Evolutionary conservation across 2,888 invertebrate species (phyloP).

Genomic region (Conomelus anceps): DNA sequence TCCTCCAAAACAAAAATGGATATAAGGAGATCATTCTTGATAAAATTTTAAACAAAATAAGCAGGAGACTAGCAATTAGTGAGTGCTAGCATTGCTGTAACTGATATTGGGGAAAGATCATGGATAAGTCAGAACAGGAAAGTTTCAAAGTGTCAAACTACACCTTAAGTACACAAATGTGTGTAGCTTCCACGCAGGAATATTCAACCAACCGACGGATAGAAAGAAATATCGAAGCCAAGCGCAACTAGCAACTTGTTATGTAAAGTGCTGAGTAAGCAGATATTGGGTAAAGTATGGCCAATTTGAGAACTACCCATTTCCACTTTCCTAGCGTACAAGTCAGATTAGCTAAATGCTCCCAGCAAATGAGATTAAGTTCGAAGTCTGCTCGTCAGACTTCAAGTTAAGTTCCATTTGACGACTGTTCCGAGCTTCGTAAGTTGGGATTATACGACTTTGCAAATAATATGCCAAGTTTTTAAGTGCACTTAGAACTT

Average conservation of each 20-base stretch:
- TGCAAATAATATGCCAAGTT: not conserved
- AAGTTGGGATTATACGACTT: not conserved
- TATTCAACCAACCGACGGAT: too few species aligned
- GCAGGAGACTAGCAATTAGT: too few species aligned
- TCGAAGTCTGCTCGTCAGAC: not conserved
- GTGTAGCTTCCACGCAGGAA: too few species aligned
- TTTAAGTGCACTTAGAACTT: not conserved
- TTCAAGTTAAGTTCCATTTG: not conserved
- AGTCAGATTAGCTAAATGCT: not conserved
- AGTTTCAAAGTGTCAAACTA: too few species aligned
- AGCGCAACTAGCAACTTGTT: not conserved
- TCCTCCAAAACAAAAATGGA: too few species aligned
- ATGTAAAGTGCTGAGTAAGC: not conserved
- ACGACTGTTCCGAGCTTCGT: not conserved
- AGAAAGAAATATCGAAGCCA: too few species aligned
- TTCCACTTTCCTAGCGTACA: not conserved
- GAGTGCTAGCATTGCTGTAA: too few species aligned
- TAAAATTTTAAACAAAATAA: too few species aligned
- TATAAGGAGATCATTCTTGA: too few species aligned
- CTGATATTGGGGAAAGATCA: too few species aligned
- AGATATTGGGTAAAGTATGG: not conserved
- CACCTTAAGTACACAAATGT: too few species aligned
- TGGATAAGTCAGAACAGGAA: too few species aligned
- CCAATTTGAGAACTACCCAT: not conserved
- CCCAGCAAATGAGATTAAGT: not conserved